Percentiles rank a stretch among this genome's conserved stretches.
These are phyloP conservation scores for Tribolium madens DNA, from an alignment of 1,140 invertebrate genomes.

Conservation along the genomic window DNA sequence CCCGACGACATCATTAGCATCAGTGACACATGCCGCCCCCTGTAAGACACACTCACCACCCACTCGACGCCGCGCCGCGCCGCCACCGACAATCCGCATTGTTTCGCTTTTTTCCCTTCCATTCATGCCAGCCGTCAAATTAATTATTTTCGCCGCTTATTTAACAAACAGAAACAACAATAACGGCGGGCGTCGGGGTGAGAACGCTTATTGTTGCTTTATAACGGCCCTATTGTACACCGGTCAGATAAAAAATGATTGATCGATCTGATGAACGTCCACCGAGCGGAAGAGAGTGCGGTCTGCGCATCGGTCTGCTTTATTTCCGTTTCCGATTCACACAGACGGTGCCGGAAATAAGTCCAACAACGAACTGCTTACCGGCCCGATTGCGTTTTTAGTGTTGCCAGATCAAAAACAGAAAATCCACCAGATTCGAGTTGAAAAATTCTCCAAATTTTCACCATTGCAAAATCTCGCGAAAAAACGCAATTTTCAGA, in stretches of 20 bases:
- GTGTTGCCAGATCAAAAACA: no score
- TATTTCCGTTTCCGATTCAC: constrained; percentile 32
- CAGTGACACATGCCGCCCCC: neutral
- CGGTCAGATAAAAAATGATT: constrained; percentile 30
- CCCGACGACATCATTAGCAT: neutral
- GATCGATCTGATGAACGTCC: constrained; percentile 28
- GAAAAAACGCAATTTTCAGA: no score
- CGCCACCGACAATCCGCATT: neutral
- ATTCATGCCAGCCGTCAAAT: constrained; percentile 13
- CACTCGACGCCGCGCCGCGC: neutral
- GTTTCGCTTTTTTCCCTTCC: constrained; percentile 4
- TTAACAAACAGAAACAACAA: constrained; percentile 21
- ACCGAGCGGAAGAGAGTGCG: constrained; percentile 31
- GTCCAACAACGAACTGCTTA: constrained; percentile 11
- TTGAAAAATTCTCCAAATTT: no score
- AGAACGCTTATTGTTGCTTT: constrained; percentile 18
- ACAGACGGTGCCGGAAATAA: constrained; percentile 35
- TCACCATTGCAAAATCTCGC: no score
- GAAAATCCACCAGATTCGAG: no score
- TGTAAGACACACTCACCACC: neutral
- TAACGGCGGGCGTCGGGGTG: constrained; percentile 6
- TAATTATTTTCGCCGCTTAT: constrained; percentile 9
- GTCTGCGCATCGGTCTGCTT: constrained; percentile 34
- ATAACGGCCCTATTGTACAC: constrained; percentile 4
- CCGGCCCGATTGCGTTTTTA: neutral